These are phyloP conservation scores for Reticulitermes speratus DNA, from an alignment of 1,140 invertebrate species.

Conservation along the genomic window DNA sequence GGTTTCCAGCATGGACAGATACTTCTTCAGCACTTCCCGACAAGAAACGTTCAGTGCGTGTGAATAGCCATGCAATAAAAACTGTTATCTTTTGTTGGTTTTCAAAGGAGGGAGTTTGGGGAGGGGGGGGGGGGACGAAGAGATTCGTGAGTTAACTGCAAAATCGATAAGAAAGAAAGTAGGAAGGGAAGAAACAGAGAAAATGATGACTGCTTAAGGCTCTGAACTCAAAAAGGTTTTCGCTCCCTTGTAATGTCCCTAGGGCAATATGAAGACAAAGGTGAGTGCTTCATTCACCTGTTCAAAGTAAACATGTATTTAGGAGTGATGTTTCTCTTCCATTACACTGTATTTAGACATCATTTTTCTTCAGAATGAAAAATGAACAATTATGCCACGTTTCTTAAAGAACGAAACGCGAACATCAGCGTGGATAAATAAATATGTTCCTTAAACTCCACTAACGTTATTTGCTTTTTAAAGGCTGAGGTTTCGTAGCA, in stretches of 20 bases:
- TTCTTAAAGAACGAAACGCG: too few relatives aligned
- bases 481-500: too few relatives aligned
- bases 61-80: not conserved
- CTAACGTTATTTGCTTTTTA: too few relatives aligned
- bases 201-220: not conserved
- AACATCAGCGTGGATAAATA: too few relatives aligned
- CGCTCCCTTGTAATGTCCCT: not conserved
- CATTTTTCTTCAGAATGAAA: too few relatives aligned
- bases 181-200: not conserved
- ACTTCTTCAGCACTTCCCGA: not conserved
- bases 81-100: constrained; percentile 16
- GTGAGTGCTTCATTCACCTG: not conserved
- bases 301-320: too few relatives aligned
- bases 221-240: not conserved
- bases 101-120: not conserved
- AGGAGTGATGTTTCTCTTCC: not conserved
- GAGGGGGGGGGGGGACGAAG: not conserved
- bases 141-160: constrained; percentile 18
- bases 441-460: too few relatives aligned
- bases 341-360: not conserved
- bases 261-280: not conserved
- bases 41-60: not conserved
- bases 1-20: not conserved
- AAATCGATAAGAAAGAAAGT: not conserved
- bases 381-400: too few relatives aligned